Percentiles rank a stretch among this genome's conserved stretches.
These are phyloP conservation scores for Pantala flavescens DNA, from an alignment of 1,140 invertebrate genomes.

Conservation along the genomic window DNA sequence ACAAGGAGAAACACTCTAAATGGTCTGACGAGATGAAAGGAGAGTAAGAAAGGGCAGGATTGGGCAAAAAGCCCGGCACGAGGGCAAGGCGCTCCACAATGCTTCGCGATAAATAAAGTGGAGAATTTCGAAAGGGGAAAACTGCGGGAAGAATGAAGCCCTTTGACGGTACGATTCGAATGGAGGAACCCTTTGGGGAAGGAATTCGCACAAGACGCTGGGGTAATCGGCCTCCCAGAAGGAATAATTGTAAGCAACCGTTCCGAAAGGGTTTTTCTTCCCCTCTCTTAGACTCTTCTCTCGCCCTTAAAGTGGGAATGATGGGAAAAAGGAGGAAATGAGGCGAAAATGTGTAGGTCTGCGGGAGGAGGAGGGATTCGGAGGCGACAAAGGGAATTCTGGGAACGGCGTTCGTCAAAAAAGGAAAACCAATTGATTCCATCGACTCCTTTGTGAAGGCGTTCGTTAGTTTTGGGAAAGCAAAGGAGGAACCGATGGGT, in stretches of 20 bases:
- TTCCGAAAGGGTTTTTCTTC: neutral
- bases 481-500: neutral
- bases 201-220: neutral
- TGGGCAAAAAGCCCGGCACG: neutral
- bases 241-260: neutral
- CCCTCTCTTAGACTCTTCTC: neutral
- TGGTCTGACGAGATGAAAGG: neutral
- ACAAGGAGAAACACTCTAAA: neutral
- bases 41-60: neutral
- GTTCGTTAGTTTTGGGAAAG: neutral
- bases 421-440: neutral
- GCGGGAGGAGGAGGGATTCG: neutral
- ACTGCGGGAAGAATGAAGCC: neutral
- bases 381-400: neutral
- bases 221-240: neutral
- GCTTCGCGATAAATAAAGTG: neutral
- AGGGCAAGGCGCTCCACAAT: neutral
- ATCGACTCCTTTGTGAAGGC: neutral
- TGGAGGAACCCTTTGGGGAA: neutral
- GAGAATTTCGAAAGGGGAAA: neutral
- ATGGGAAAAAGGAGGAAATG: neutral
- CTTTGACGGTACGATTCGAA: neutral
- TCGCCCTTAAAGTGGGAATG: neutral
- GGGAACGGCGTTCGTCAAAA: neutral
- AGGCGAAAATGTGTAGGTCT: neutral